Conservation (phyloP, 2,888 invertebrate species). For the Pandemis corylana region DNA sequence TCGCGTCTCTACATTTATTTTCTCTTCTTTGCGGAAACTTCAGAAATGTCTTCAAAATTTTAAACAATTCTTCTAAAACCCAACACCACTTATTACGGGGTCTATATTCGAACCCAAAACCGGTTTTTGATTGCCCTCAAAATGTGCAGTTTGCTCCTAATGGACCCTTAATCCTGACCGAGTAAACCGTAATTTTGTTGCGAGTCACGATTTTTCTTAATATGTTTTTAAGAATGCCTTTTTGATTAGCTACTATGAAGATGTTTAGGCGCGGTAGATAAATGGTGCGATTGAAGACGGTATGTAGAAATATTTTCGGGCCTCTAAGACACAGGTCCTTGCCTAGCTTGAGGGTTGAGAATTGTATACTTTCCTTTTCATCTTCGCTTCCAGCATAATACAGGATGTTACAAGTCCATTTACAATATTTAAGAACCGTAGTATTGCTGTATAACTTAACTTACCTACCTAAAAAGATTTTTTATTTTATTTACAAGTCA, state of each 20-base stretch:
- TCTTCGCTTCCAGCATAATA: no score
- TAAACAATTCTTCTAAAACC: not conserved
- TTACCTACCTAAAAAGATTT: no score
- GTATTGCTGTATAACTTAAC: no score
- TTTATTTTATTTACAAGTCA: no score
- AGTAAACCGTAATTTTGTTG: conserved; percentile 34
- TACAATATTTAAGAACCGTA: no score
- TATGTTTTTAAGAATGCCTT: conserved; percentile 30
- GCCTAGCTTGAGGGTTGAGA: no score
- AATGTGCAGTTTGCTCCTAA: conserved; percentile 44
- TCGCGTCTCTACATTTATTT: no score
- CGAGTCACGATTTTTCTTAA: conserved; percentile 38
- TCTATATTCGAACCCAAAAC: conserved; percentile 46
- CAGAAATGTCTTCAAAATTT: not conserved
- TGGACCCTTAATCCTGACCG: conserved; percentile 27
- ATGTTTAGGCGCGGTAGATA: conserved; percentile 13
- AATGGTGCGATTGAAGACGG: not conserved
- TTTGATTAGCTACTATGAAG: conserved; percentile 32
- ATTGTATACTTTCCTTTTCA: no score
- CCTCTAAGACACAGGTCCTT: no score
- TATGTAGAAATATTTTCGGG: no score
- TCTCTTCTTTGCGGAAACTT: not conserved
- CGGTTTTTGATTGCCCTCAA: conserved; percentile 59
- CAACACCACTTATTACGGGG: conserved; percentile 33
- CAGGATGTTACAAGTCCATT: no score